A percentile compares a stretch with the other conserved stretches of the same genome.
These are phyloP conservation scores for Onthophagus sagittarius DNA, from an alignment of 2,888 invertebrate genomes.

Conservation along the genomic window DNA sequence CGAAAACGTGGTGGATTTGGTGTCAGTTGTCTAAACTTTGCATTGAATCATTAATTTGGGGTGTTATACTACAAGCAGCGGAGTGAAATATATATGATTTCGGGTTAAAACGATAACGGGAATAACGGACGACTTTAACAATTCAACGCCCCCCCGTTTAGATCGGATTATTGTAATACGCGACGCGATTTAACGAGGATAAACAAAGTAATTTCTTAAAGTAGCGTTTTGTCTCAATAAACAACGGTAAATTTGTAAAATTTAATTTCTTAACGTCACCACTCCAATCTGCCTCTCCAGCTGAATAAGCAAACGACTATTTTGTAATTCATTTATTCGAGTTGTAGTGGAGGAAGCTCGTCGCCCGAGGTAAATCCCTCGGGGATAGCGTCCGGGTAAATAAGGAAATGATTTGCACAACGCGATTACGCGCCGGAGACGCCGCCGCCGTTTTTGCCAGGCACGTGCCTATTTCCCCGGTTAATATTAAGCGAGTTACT, in stretches of 20 bases:
- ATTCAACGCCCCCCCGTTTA: no score
- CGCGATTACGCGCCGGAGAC: conserved; percentile 37
- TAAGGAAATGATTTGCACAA: conserved; percentile 37
- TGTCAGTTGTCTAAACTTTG: no score
- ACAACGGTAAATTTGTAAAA: neutral
- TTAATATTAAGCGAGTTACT: conserved; percentile 22
- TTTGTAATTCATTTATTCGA: neutral
- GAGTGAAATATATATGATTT: no score
- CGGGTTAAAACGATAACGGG: no score
- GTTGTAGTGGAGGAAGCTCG: conserved; percentile 13
- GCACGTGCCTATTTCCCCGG: conserved; percentile 20
- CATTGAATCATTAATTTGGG: no score
- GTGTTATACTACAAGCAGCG: no score
- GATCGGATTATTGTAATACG: no score
- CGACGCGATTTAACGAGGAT: no score
- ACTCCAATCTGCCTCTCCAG: neutral
- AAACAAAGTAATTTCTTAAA: no score
- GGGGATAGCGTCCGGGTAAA: conserved; percentile 24
- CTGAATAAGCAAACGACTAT: neutral
- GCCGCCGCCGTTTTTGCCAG: conserved; percentile 31
- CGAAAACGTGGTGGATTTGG: neutral
- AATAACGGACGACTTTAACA: no score
- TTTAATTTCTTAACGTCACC: neutral
- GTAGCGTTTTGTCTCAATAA: neutral
- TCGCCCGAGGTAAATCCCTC: conserved; percentile 7